A percentile compares a stretch with the other conserved stretches of the same genome.
phyloP scores from a whole-genome alignment of 2,888 invertebrate species.

The Acleris laterana region DNA sequence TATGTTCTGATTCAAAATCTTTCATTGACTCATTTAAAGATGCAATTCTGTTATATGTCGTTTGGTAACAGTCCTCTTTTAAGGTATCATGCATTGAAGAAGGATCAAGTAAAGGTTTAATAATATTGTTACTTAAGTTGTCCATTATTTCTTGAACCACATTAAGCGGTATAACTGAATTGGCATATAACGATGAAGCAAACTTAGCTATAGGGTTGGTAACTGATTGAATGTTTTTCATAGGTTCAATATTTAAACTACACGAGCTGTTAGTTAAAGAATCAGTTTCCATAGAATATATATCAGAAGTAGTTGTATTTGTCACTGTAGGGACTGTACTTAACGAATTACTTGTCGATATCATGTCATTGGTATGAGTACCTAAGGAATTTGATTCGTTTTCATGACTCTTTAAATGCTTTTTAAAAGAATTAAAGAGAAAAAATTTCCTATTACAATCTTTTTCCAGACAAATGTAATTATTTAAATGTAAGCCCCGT shows the following conservation, averaged over 20 bases:
- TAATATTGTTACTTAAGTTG: constrained; percentile 1
- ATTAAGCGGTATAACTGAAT: too few relatives aligned
- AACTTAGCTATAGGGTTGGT: too few relatives aligned
- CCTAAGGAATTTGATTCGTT: constrained; percentile 1
- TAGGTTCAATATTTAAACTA: constrained; percentile 11
- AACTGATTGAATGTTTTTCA: constrained; percentile 6
- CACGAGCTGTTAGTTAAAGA: too few relatives aligned
- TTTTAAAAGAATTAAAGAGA: constrained; percentile 26
- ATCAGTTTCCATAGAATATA: too few relatives aligned
- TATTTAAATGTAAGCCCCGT: constrained; percentile 12
- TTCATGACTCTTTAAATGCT: constrained; percentile 20
- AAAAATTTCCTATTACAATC: constrained; percentile 19
- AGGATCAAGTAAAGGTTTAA: constrained; percentile 28
- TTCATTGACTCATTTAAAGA: constrained; percentile 6
- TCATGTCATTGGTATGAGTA: background rate
- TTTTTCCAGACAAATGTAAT: constrained; percentile 19
- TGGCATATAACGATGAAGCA: too few relatives aligned
- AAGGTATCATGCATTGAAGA: constrained; percentile 15
- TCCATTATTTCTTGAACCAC: too few relatives aligned
- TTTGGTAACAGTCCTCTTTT: constrained; percentile 18
- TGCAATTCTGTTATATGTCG: constrained; percentile 21
- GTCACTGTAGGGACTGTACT: too few relatives aligned
- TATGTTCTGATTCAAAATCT: too few relatives aligned
- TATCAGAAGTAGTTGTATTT: too few relatives aligned
- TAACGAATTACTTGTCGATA: background rate